Base-by-base conservation (phyloP, 2,113 vertebrate genomes). In the Bungarus multicinctus region DNA sequence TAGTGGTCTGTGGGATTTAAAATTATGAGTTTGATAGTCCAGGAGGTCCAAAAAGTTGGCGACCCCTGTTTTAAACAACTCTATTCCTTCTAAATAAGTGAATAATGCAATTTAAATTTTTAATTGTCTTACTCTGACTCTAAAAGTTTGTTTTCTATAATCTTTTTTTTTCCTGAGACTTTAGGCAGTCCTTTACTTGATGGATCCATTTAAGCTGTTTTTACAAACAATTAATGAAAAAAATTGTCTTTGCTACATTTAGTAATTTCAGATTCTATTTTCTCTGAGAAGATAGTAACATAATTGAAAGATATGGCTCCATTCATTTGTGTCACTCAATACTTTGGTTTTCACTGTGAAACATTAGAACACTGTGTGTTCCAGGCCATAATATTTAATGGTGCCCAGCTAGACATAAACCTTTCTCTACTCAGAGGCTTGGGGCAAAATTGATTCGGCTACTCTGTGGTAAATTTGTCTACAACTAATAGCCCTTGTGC, bases 191-290 rank as follows among this genome's bases (percentile, higher is more conserved):
- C n/a, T 69, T 88, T 52, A 87, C 45, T 12, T 52, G 91, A 45
- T 43, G 53, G 47, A 22, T 88, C 55, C 25, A 53, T 88, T 91
- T 69, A 69, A 91, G 64, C 57, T 88, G n/a, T 53, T 88, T 88
- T 74, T 92, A 69, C 58, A 53, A 92, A 69, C 88, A 88, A 92
- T 87, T 88, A 88, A 92, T 88, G 30, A 45, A 54, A 34, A 92
- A 58, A 22, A 58, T 25, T 39, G 43, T 45, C 23, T 81, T 43
- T 74, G 58, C n/a, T 74, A 5, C 16, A 5, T 47, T 34, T 47
- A 43, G 34, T 34, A 85, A 14, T 20, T 57, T 92, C 87, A 81
- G 45, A 55, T 34, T 74, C n/a, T 16, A 43, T 74, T 54, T 81
- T 47, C 58, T 25, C 25, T 43, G 43, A 39, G 14, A 88, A 74